Conservation (phyloP, 2,113 vertebrate species). For the Larimichthys polyactis region DNA sequence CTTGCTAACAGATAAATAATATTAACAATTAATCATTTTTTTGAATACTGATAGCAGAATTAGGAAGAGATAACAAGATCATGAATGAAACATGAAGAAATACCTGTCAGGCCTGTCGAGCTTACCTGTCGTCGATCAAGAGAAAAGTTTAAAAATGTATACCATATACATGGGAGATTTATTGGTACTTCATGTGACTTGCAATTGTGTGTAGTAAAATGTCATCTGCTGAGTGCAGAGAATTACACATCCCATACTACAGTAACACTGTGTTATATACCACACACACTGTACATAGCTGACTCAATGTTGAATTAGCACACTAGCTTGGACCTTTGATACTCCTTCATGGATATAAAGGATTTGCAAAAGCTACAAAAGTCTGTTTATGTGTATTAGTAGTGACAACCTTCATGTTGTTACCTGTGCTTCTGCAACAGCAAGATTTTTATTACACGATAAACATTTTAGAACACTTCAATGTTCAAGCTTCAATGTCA, state of each 20-base stretch:
- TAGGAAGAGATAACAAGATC: too few relatives aligned
- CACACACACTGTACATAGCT: conserved; percentile 7
- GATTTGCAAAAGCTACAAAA: neutral
- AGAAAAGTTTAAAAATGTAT: neutral
- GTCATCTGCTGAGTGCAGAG: neutral
- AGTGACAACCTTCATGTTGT: neutral
- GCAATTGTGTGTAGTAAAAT: neutral
- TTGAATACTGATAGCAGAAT: too few relatives aligned
- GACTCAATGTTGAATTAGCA: conserved; percentile 4
- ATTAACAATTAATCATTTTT: too few relatives aligned
- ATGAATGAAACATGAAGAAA: too few relatives aligned
- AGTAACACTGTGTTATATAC: neutral
- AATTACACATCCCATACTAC: neutral
- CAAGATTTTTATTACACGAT: neutral
- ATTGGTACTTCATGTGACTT: neutral
- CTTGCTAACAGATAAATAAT: too few relatives aligned
- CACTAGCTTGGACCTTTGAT: neutral
- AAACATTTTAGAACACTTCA: neutral
- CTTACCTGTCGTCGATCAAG: neutral
- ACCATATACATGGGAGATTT: neutral
- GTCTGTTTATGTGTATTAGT: neutral
- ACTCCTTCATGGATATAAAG: neutral
- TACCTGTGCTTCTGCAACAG: neutral
- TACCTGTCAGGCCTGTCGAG: neutral
- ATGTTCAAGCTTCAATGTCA: neutral